Evolutionary conservation across 2,888 invertebrate genomes (phyloP).

Genomic region (Dynastes hyllus): DNA sequence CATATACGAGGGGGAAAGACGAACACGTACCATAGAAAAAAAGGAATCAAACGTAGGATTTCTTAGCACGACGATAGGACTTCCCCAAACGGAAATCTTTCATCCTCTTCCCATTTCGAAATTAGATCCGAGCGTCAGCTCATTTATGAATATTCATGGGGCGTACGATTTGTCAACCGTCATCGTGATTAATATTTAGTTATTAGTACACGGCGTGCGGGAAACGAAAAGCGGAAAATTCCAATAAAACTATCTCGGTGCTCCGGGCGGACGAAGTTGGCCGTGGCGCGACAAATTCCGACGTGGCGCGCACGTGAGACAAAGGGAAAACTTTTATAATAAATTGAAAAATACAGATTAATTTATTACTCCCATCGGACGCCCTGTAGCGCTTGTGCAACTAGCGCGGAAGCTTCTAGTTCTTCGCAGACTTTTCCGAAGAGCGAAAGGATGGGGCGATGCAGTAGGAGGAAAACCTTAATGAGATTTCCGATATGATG

Average conservation of each 20-base stretch:
- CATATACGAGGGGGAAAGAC: neutral
- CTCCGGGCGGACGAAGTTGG: slow-evolving; percentile 10
- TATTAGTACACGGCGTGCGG: slow-evolving; percentile 23
- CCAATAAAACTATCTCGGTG: slow-evolving; percentile 36
- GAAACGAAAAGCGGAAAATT: slow-evolving; percentile 21
- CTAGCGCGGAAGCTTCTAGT: slow-evolving; percentile 6
- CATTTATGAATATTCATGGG: slow-evolving; percentile 43
- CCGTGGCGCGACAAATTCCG: slow-evolving; percentile 15
- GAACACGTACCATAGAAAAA: neutral
- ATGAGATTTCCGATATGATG: slow-evolving; percentile 41
- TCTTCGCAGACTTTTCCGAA: neutral
- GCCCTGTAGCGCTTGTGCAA: neutral
- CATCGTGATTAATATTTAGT: slow-evolving; percentile 43
- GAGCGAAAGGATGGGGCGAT: neutral
- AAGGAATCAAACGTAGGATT: slow-evolving; percentile 3
- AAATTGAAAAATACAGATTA: slow-evolving; percentile 45
- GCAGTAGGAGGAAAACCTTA: slow-evolving; percentile 31
- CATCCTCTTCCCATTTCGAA: slow-evolving; percentile 30
- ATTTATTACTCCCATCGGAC: slow-evolving; percentile 35
- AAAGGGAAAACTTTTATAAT: slow-evolving; percentile 45
- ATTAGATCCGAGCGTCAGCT: slow-evolving; percentile 26
- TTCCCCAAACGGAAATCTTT: neutral
- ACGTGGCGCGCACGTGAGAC: neutral
- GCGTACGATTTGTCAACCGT: slow-evolving; percentile 30
- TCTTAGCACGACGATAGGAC: neutral